Base-by-base conservation (phyloP, 1,140 invertebrate genomes). In the Drosophila melanica region DNA sequence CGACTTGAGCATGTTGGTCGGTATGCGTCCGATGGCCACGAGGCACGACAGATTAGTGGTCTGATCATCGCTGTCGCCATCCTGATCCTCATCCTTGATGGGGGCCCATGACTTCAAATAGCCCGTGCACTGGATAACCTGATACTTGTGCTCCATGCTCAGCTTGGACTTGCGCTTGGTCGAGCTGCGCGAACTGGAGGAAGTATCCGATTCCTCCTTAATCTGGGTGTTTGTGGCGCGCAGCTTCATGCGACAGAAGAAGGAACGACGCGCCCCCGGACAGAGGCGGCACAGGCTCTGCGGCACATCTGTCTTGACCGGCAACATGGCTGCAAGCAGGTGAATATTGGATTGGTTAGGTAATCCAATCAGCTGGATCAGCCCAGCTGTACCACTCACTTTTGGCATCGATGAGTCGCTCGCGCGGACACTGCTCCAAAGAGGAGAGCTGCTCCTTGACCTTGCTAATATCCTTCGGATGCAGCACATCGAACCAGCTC, bases 381-480 rank as follows among this genome's bases (percentile, higher is more conserved):
- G 18, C 1, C 20, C 18, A 0, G 10, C 1, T 47, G 12, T 4
- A 47, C n/a, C 51, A 94, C 94, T 93, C 93, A 98, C 97, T 98
- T 94, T 98, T 98, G 10, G 97, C 96, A 93, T 98, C 97, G 80
- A 98, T 98, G 16, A 98, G 94, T 74, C 96, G 93, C 92, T 98
- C 97, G 27, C 97, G 93, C 0, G 97, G 97, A 81, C 96, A 96
- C 18, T 98, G 94, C 93, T 98, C 97, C 0, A 97, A 96, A 0
- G 97, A 97, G 0, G 97, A 98, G 0, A 99, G 93, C 90, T 99
- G 98, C 90, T 98, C 98, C 92, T 99, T 99, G 1, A 98, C 97
- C 92, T 98, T 98, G 48, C 95, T 96, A 35, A 99, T 96, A 92
- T 99, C 98, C 92, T 98, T 98, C 0, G 98, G 98, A 92, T 99